These are phyloP conservation scores for Geodia barretti DNA, from an alignment of 37 sponge, comb jelly and placozoan species.

Conservation along the genomic window DNA sequence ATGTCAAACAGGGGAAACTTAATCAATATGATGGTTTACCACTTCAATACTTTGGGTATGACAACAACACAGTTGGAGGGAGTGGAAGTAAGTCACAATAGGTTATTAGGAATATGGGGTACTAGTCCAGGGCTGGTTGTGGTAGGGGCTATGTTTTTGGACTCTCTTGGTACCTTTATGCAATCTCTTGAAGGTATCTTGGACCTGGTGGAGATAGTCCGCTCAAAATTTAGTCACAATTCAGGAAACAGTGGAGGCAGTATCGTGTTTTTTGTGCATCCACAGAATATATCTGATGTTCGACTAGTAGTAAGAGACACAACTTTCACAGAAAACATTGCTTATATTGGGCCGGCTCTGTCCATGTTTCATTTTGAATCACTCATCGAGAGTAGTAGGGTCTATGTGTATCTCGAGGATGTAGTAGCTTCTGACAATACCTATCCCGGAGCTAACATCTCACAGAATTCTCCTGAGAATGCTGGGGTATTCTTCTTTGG, in stretches of 20 bases:
- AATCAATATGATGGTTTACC: not conserved
- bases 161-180: slow-evolving; percentile 1
- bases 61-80: not conserved
- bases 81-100: not conserved
- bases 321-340: slow-evolving; percentile 1
- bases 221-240: slow-evolving; percentile 23
- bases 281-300: slow-evolving; percentile 19
- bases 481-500: slow-evolving; percentile 18
- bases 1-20: not conserved
- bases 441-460: not conserved
- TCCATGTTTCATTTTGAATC: not conserved
- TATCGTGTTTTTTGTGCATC: not conserved
- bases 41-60: slow-evolving; percentile 14
- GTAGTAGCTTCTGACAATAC: slow-evolving; percentile 18
- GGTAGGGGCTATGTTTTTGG: not conserved
- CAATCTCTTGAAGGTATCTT: slow-evolving; percentile 12
- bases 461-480: not conserved
- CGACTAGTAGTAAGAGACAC: not conserved
- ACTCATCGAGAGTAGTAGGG: not conserved
- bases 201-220: not conserved
- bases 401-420: slow-evolving; percentile 18
- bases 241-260: slow-evolving; percentile 7
- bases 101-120: not conserved
- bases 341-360: not conserved
- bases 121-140: slow-evolving; percentile 7